Percentiles rank a stretch among this genome's conserved stretches.
These are phyloP conservation scores for Lithophane socia DNA, from an alignment of 2,888 invertebrate species.

Conservation along the genomic window DNA sequence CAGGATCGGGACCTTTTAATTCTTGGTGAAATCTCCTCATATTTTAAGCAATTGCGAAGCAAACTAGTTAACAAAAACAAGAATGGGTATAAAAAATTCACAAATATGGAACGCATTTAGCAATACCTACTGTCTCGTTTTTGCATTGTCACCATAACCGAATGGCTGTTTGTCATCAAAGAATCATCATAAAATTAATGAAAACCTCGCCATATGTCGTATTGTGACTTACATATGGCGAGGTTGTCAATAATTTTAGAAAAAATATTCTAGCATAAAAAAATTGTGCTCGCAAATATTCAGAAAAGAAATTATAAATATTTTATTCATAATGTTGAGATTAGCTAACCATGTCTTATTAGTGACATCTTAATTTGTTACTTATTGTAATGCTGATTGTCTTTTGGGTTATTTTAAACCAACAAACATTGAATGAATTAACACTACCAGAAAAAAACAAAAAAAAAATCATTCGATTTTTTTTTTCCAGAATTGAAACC, in stretches of 20 bases:
- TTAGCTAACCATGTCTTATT: conserved; percentile 11
- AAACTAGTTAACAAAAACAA: background rate
- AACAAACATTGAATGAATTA: background rate
- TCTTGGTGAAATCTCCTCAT: background rate
- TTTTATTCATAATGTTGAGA: conserved; percentile 25
- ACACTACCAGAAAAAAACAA: too few species aligned
- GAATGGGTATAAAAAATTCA: background rate
- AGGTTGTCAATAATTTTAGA: background rate
- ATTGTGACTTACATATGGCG: too few species aligned
- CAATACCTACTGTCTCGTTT: background rate
- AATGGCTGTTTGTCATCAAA: background rate
- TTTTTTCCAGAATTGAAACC: too few species aligned
- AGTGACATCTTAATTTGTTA: conserved; percentile 1
- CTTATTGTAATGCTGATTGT: background rate
- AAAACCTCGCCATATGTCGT: too few species aligned
- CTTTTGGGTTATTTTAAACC: background rate
- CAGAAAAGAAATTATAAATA: conserved; percentile 39
- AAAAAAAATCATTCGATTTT: too few species aligned
- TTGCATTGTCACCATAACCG: background rate
- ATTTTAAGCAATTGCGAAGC: background rate
- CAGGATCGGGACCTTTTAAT: background rate
- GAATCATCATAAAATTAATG: too few species aligned
- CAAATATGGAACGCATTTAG: background rate
- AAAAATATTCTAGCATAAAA: conserved; percentile 5
- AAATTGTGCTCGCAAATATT: conserved; percentile 37